These are phyloP conservation scores for Galeopterus variegatus DNA, from an alignment of 2,113 vertebrate species.

Conservation along the genomic window DNA sequence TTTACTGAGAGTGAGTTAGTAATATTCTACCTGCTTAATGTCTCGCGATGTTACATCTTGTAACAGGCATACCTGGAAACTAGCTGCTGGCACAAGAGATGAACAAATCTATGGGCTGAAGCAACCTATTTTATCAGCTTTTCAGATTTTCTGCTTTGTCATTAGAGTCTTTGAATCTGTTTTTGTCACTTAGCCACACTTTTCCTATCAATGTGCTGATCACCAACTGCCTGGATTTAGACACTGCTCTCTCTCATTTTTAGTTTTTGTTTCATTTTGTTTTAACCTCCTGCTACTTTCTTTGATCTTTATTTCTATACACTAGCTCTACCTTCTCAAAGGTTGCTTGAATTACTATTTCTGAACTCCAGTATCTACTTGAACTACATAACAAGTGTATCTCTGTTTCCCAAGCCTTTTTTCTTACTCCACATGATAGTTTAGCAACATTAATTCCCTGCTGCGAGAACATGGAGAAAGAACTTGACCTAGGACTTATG, in stretches of 20 bases:
- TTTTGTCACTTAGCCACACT: neutral
- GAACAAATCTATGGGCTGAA: neutral
- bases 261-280: neutral
- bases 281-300: neutral
- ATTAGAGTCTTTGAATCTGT: neutral
- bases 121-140: neutral
- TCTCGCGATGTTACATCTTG: neutral
- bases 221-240: neutral
- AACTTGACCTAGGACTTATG: neutral
- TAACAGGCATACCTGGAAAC: neutral
- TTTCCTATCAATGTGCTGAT: neutral
- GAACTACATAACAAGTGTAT: neutral
- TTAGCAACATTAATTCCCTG: neutral
- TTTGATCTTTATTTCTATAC: neutral
- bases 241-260: neutral
- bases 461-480: neutral
- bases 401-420: neutral
- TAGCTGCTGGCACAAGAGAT: neutral
- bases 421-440: neutral
- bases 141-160: neutral
- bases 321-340: neutral
- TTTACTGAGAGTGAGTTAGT: neutral
- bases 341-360: neutral
- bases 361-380: neutral
- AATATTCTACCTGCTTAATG: neutral